Conservation (phyloP, 2,797 vertebrate genomes). For the Anguilla anguilla region DNA sequence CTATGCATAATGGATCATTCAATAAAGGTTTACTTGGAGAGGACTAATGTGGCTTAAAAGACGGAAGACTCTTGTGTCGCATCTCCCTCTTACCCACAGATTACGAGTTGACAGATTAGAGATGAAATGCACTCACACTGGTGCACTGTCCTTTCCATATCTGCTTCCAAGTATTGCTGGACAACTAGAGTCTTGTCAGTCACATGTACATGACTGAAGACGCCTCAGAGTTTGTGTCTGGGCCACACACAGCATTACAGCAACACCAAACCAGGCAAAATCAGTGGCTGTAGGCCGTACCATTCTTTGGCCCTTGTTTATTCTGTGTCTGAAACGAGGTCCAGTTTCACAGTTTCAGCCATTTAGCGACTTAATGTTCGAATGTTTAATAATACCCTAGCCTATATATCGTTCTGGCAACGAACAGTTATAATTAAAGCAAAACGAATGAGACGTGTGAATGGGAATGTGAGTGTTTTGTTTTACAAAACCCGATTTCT, state of each 20-base stretch:
- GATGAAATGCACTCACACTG: conserved; percentile 51
- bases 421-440: neutral
- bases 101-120: conserved; percentile 54
- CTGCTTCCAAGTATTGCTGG: conserved; percentile 28
- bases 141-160: neutral
- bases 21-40: conserved; percentile 69
- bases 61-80: conserved; percentile 55
- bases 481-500: neutral
- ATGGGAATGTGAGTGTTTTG: neutral
- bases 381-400: neutral
- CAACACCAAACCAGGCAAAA: neutral
- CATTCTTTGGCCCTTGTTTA: neutral
- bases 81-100: conserved; percentile 47
- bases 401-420: neutral
- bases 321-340: neutral
- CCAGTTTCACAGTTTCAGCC: neutral
- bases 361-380: neutral
- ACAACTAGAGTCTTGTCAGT: conserved; percentile 21
- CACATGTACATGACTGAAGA: neutral
- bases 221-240: neutral
- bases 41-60: conserved; percentile 74
- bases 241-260: neutral
- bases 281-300: neutral
- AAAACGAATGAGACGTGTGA: neutral
- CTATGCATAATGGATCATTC: conserved; percentile 85